These are phyloP conservation scores for Nesospiza acunhae DNA, from an alignment of 2,113 vertebrate species.

Conservation along the genomic window DNA sequence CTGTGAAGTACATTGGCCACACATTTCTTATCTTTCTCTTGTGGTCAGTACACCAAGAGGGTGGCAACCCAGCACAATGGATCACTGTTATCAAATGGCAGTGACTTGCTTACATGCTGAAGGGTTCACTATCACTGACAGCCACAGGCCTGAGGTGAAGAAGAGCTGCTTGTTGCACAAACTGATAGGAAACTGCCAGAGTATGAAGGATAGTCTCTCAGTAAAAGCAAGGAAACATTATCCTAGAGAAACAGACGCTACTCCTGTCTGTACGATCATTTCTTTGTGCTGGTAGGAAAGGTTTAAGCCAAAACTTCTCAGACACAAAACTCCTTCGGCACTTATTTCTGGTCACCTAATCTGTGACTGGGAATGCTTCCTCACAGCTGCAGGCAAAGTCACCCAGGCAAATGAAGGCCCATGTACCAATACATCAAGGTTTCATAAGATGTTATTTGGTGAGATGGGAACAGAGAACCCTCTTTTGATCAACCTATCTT, in stretches of 20 bases:
- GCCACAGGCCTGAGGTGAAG: neutral
- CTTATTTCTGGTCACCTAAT: neutral
- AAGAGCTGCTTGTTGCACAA: neutral
- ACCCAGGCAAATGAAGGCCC: neutral
- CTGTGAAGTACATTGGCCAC: neutral
- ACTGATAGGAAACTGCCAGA: neutral
- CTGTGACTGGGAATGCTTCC: neutral
- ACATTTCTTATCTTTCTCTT: neutral
- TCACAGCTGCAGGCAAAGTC: neutral
- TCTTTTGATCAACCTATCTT: neutral
- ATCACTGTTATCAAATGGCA: neutral
- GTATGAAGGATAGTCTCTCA: neutral
- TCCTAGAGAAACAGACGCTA: neutral
- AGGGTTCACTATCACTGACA: neutral
- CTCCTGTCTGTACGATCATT: neutral
- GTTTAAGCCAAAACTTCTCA: neutral
- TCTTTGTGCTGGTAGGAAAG: neutral
- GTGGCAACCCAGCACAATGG: neutral
- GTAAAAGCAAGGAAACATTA: neutral
- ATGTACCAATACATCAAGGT: neutral
- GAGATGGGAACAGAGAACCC: neutral
- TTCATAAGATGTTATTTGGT: neutral
- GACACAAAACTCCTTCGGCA: neutral
- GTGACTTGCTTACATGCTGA: neutral
- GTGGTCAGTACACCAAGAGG: neutral